Base-by-base conservation (phyloP, 2,797 vertebrate genomes). In the Nasua narica region DNA sequence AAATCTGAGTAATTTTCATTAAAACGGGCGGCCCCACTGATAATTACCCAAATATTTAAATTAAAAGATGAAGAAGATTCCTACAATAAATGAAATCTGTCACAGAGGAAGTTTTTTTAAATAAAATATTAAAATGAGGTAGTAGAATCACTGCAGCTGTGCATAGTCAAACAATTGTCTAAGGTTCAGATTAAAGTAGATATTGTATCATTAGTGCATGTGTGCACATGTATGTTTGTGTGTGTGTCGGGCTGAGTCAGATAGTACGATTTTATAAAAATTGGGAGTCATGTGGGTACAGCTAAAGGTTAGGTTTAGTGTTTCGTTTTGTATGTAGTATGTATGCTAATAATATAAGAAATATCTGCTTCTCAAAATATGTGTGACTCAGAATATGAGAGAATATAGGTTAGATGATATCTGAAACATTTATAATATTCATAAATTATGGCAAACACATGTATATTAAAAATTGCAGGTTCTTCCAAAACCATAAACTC, bases 1-100 rank as follows among this genome's bases (percentile, higher is more conserved):
- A 96, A 87, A 54, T 21, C n/a, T 37, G n/a, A 87, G 29, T 50
- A 87, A 89, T 70, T 93, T 91, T 84, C 92, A 84, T 43, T 40
- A 35, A 87, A 88, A 50, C 9, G 54, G 37, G 29, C 18, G 74
- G 13, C 43, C 15, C 5, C 19, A 56, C 1, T 6, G 37, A 78
- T 81, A 72, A 97, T 82, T 70, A 69, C 19, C 19, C 10, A 72
- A 56, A 84, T 72, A 86, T 43, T 92, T 62, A 95, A 91, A 78
- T 56, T 77, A 91, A 87, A 70, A 91, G 52, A 90, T 86, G 29
- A 35, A 92, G 87, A 87, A 85, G 15, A 91, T 29, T 74, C 40
- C 15, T 27, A 70, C 19, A 72, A 52, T 90, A 32, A 87, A 69
- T 87, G 14, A 86, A 87, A 84, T 35, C 25, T 83, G 56, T 83